phyloP scores from a whole-genome alignment of 1,140 invertebrate genomes.

The Macrobrachium rosenbergii region DNA sequence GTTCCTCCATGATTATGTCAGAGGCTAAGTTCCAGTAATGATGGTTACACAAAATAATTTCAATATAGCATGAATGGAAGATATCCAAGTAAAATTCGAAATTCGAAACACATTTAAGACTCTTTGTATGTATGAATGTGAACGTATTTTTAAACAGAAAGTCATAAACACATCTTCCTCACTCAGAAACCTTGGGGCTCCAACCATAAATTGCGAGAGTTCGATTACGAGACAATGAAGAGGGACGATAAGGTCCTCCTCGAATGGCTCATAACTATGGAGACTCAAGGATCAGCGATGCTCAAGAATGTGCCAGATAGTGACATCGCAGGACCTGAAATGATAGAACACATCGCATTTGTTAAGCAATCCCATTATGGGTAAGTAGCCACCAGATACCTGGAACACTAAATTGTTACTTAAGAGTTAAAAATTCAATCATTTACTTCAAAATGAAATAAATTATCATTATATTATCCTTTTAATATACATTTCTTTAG shows the following conservation, averaged over 20 bases:
- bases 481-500: too few relatives aligned
- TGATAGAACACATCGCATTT: conserved; percentile 77
- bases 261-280: conserved; percentile 75
- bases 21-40: too few relatives aligned
- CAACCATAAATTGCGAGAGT: conserved; percentile 71
- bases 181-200: conserved; percentile 73
- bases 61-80: neutral
- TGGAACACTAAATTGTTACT: too few relatives aligned
- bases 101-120: too few relatives aligned
- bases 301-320: conserved; percentile 74
- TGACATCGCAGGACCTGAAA: conserved; percentile 72
- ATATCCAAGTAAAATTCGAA: too few relatives aligned
- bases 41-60: neutral
- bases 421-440: too few relatives aligned
- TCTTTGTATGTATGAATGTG: too few relatives aligned
- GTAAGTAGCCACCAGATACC: conserved; percentile 61
- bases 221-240: conserved; percentile 74
- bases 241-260: conserved; percentile 71
- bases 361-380: conserved; percentile 79
- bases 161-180: too few relatives aligned
- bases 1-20: neutral
- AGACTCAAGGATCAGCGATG: conserved; percentile 75
- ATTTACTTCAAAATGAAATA: too few relatives aligned
- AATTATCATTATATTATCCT: too few relatives aligned
- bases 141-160: too few relatives aligned